A percentile compares a stretch with the other conserved stretches of the same genome.
Evolutionary conservation across 2,797 vertebrate species (phyloP).

Genomic region (Numenius phaeopus): DNA sequence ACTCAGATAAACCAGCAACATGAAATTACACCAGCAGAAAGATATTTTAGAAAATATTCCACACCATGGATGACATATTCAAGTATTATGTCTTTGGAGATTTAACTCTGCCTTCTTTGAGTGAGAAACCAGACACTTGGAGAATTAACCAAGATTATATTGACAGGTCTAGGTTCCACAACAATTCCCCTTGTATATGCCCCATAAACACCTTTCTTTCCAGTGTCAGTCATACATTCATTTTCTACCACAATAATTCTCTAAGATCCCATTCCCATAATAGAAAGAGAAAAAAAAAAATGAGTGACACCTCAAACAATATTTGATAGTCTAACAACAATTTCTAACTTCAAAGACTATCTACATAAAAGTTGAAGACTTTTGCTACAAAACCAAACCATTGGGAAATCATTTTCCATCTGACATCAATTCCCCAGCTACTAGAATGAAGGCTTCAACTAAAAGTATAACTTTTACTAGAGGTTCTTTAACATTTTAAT

Average conservation of each 20-base stretch:
- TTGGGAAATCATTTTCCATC: conserved; percentile 84
- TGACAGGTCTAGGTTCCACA: conserved; percentile 78
- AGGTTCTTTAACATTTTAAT: conserved; percentile 82
- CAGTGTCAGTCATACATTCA: conserved; percentile 74
- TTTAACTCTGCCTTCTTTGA: conserved; percentile 66
- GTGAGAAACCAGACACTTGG: conserved; percentile 56
- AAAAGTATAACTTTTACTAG: conserved; percentile 76
- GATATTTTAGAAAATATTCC: conserved; percentile 56
- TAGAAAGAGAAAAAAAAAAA: conserved; percentile 73
- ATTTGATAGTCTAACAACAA: conserved; percentile 85
- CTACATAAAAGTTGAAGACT: conserved; percentile 88
- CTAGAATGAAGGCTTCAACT: conserved; percentile 75
- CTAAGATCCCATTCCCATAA: conserved; percentile 75
- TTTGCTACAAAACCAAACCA: conserved; percentile 84
- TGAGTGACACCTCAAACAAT: conserved; percentile 87
- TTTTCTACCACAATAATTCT: conserved; percentile 75
- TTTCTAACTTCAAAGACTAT: conserved; percentile 86
- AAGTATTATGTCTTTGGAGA: conserved; percentile 54
- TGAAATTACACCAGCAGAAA: conserved; percentile 59
- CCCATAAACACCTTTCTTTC: conserved; percentile 79
- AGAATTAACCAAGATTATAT: conserved; percentile 65
- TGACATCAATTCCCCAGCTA: conserved; percentile 84
- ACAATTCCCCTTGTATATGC: conserved; percentile 72
- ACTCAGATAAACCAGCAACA: conserved; percentile 31
- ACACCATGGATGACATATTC: conserved; percentile 41